Percentiles rank a stretch among this genome's conserved stretches.
phyloP scores from a whole-genome alignment of 2,888 invertebrate species.

The Sceliomorpha sp. region DNA sequence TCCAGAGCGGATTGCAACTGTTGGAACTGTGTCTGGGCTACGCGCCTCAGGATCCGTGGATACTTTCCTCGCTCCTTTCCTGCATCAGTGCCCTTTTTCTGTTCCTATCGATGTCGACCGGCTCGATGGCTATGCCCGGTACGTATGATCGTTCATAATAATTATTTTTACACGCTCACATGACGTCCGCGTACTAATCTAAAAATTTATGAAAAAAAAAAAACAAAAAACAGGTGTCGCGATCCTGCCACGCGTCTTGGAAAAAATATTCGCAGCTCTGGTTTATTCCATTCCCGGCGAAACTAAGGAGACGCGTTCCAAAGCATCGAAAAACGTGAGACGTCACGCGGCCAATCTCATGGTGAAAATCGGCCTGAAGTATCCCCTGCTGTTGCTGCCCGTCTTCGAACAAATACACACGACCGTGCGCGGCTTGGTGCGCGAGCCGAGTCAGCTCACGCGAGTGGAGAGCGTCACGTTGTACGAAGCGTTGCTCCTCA shows the following conservation, averaged over 20 bases:
- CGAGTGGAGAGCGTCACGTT: slow-evolving; percentile 91
- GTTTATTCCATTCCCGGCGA: slow-evolving; percentile 87
- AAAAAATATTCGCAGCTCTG: slow-evolving; percentile 93
- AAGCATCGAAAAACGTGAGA: slow-evolving; percentile 91
- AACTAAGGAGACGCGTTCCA: slow-evolving; percentile 85
- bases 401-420: slow-evolving; percentile 92
- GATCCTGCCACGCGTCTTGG: slow-evolving; percentile 89
- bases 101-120: slow-evolving; percentile 93
- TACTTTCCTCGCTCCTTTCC: slow-evolving; percentile 91
- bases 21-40: slow-evolving; percentile 89
- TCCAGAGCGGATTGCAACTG: slow-evolving; percentile 87
- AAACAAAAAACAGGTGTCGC: slow-evolving; percentile 79
- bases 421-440: slow-evolving; percentile 87
- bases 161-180: too few relatives aligned
- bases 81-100: slow-evolving; percentile 95
- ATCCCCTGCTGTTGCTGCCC: slow-evolving; percentile 91
- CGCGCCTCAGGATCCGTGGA: slow-evolving; percentile 89
- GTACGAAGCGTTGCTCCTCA: slow-evolving; percentile 88
- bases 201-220: background rate
- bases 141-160: too few relatives aligned
- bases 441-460: slow-evolving; percentile 87
- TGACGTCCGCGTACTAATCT: too few relatives aligned
- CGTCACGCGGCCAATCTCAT: slow-evolving; percentile 94
- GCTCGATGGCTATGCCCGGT: slow-evolving; percentile 86
- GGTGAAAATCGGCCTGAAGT: slow-evolving; percentile 94